Percentiles rank a stretch among this genome's conserved stretches.
Conservation (phyloP, 2,888 invertebrate genomes). For the Minunthozetes semirufus region DNA sequence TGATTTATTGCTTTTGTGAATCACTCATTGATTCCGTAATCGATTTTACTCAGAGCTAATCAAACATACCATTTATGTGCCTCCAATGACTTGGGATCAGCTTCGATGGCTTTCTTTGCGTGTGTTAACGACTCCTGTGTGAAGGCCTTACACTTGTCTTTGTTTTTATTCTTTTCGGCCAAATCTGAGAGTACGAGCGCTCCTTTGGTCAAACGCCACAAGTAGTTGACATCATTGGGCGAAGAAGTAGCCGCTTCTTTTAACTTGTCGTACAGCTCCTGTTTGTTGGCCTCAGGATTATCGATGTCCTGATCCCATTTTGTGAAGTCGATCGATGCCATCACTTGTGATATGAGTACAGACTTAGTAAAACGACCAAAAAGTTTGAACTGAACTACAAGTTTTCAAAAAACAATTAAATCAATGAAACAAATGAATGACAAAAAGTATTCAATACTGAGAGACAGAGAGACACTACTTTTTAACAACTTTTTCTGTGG, state of each 20-base stretch:
- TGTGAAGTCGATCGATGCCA: constrained; percentile 1
- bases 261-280: constrained; percentile 14
- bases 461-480: too few species aligned
- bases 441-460: not conserved
- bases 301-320: constrained; percentile 31
- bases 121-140: constrained; percentile 15
- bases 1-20: too few species aligned
- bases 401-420: not conserved
- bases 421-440: not conserved
- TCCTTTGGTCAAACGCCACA: constrained; percentile 27
- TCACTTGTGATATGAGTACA: not conserved
- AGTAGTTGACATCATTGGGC: constrained; percentile 1
- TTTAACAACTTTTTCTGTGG: not conserved
- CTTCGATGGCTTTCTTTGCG: constrained; percentile 31
- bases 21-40: too few species aligned
- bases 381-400: constrained; percentile 3
- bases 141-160: constrained; percentile 27
- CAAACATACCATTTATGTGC: constrained; percentile 33
- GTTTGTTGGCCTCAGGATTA: not conserved
- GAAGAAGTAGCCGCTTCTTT: not conserved
- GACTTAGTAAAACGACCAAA: not conserved
- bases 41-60: not conserved
- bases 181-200: constrained; percentile 25
- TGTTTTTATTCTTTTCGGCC: constrained; percentile 22
- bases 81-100: constrained; percentile 27